Evolutionary conservation across 2,888 invertebrate species (phyloP), one percentile per base, ranked within the genome.

Genomic region (Luperina nickerlii): DNA sequence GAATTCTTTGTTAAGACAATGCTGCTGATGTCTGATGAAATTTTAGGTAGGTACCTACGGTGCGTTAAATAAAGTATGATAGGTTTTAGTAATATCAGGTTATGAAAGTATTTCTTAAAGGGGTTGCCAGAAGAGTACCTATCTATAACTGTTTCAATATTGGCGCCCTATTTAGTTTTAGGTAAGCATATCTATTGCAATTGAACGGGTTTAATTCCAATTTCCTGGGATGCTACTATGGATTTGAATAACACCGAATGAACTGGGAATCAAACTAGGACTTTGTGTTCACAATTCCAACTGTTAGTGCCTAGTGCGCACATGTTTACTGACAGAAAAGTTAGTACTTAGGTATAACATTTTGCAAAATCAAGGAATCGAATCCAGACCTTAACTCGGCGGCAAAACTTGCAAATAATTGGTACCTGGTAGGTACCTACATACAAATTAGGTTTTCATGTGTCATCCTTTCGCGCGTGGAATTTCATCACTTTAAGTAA

Each of bases 1-100:
- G 42, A 15, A 67, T 63, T 74, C 66, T 81, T 73, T 70, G 57
- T 57, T 9, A 8, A 57, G 24, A 70, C 48, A n/a, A 48, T 65
- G 45, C 71, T 45, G 42, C 1, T 20, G 45, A n/a, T 38, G 60
- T 65, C 15, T 68, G 32, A 15, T 60, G 3, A 2, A 13, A 51
- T 7, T 45, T 60, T 60, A 24, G 57, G 24, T 57, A 13, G 57
- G 48, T 48, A 48, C 4, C 48, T 48, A 48, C 15, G 48, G 48
- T 48, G 15, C 48, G 15, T 0, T 15, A 24, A 57, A 57, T 57
- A 24, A 24, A 57, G 57, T 9, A 57, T 24, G 9, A 57, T 57
- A 54, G 2, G 54, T 54, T 20, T 51, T 18, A 24, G 24, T 3
- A 24, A n/a, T 62, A 27, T 62, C 27, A 27, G n/a, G 15, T 15